These are phyloP conservation scores for Tethea ocularis DNA, from an alignment of 2,888 invertebrate genomes.

Conservation along the genomic window DNA sequence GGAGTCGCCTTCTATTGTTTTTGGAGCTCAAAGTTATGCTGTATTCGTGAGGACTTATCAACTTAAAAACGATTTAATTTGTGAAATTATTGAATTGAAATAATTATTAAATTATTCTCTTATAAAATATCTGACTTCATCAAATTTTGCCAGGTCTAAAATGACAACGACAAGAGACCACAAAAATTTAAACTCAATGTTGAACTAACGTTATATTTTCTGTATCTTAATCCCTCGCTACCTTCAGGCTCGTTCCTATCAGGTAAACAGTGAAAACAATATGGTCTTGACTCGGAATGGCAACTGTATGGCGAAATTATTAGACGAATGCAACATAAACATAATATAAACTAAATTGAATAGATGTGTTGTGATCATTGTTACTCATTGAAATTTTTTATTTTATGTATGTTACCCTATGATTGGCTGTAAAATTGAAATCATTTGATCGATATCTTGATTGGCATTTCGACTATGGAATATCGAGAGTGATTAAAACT, in stretches of 20 bases:
- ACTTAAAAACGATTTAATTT: background rate
- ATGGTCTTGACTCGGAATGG: slow-evolving; percentile 79
- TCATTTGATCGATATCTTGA: slow-evolving; percentile 32
- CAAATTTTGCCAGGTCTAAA: background rate
- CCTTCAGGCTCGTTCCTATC: slow-evolving; percentile 93
- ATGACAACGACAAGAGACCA: slow-evolving; percentile 41
- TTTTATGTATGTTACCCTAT: slow-evolving; percentile 54
- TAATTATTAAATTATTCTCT: background rate
- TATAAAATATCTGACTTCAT: background rate
- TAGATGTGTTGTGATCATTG: slow-evolving; percentile 76
- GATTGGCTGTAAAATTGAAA: slow-evolving; percentile 70
- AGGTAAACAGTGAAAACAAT: slow-evolving; percentile 87
- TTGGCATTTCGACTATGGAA: slow-evolving; percentile 39
- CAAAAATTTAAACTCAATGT: slow-evolving; percentile 50
- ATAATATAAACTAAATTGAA: slow-evolving; percentile 49
- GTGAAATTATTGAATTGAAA: no score
- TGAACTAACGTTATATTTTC: slow-evolving; percentile 84
- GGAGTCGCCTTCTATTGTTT: background rate
- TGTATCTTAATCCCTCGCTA: slow-evolving; percentile 87
- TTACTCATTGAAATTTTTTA: slow-evolving; percentile 52
- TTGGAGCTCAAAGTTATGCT: background rate
- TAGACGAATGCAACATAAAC: slow-evolving; percentile 73
- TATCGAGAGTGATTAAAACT: slow-evolving; percentile 22
- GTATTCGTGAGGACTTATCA: background rate
- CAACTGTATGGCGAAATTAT: slow-evolving; percentile 79